A percentile compares a stretch with the other conserved stretches of the same genome.
phyloP scores from a whole-genome alignment of 2,797 vertebrate genomes.

The Dermochelys coriacea region DNA sequence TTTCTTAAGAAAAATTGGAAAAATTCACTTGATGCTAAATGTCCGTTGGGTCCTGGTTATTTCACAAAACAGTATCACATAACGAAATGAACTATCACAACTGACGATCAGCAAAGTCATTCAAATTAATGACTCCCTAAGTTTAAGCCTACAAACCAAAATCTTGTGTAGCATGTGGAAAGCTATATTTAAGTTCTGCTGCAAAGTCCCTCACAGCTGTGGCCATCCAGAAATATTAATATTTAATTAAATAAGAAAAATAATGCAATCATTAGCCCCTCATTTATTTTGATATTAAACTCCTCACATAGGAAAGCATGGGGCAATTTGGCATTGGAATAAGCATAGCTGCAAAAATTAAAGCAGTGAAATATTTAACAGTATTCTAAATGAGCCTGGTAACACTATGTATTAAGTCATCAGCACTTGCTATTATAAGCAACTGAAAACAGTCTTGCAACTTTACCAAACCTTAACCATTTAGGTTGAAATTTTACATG shows the following conservation, averaged over 20 bases:
- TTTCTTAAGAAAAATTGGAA: background rate
- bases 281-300: background rate
- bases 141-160: background rate
- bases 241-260: slow-evolving; percentile 21
- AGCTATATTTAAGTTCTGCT: background rate
- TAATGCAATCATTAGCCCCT: background rate
- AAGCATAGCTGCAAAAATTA: too few relatives aligned
- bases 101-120: background rate
- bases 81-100: background rate
- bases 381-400: background rate
- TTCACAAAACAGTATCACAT: background rate
- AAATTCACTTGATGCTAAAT: background rate
- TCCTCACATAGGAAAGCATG: background rate
- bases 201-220: background rate
- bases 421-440: background rate
- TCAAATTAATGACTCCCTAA: background rate
- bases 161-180: too few relatives aligned
- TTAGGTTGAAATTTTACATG: background rate
- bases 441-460: background rate
- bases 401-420: background rate
- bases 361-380: background rate
- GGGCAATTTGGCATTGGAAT: too few relatives aligned
- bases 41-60: accelerated
- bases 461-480: background rate
- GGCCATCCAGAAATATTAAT: background rate